These are phyloP conservation scores for Heliconius melpomene DNA, from an alignment of 1,140 invertebrate genomes.

Conservation along the genomic window DNA sequence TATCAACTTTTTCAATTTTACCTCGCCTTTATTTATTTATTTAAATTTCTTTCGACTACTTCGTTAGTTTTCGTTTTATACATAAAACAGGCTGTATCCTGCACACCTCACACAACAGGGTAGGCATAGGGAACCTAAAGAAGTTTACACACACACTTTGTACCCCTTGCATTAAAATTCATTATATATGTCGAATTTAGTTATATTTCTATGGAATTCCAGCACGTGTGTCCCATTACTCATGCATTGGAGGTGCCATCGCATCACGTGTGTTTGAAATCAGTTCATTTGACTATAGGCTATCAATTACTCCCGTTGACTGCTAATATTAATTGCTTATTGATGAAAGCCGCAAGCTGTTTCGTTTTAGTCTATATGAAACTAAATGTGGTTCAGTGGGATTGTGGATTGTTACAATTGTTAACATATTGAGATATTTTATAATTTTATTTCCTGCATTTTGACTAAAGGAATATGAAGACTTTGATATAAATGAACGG, in stretches of 20 bases:
- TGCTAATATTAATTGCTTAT: conserved; percentile 36
- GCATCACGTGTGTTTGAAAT: conserved; percentile 10
- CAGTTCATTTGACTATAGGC: conserved; percentile 13
- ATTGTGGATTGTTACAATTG: not conserved
- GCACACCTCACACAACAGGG: too few relatives aligned
- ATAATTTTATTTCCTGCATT: too few relatives aligned
- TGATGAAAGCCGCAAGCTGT: not conserved
- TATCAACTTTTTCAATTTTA: conserved; percentile 5
- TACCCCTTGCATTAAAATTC: not conserved
- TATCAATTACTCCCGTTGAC: conserved; percentile 32
- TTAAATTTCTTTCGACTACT: not conserved
- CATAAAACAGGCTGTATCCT: too few relatives aligned
- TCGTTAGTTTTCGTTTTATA: not conserved
- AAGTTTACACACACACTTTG: too few relatives aligned
- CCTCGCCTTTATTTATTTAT: not conserved
- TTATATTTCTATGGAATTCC: not conserved
- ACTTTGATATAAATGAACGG: too few relatives aligned
- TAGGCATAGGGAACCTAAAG: too few relatives aligned
- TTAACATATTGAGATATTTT: too few relatives aligned
- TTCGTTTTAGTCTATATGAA: not conserved
- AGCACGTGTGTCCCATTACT: conserved; percentile 47
- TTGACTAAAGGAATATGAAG: too few relatives aligned
- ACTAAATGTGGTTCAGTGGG: not conserved
- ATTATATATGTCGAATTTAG: not conserved
- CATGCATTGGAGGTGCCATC: conserved; percentile 51